These are phyloP conservation scores for Nymphalis c-album DNA, from an alignment of 2,888 invertebrate species.

Conservation along the genomic window DNA sequence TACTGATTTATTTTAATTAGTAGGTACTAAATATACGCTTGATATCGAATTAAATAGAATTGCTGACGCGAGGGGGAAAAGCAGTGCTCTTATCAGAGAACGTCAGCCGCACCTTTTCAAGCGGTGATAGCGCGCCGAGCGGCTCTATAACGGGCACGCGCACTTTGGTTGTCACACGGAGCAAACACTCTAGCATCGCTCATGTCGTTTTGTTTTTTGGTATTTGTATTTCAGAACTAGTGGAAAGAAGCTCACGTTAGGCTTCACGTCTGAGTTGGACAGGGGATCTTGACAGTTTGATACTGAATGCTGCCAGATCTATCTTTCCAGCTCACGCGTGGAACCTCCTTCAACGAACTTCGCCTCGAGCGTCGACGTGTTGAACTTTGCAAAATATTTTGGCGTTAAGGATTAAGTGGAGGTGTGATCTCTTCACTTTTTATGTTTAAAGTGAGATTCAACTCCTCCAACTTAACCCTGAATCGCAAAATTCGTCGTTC, in stretches of 20 bases:
- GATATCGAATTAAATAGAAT: constrained; percentile 59
- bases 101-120: constrained; percentile 77
- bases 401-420: constrained; percentile 80
- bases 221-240: constrained; percentile 56
- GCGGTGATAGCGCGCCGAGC: constrained; percentile 71
- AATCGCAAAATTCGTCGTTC: constrained; percentile 54
- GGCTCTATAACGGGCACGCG: constrained; percentile 60
- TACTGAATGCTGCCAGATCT: constrained; percentile 78
- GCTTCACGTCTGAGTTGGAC: constrained; percentile 81
- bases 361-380: constrained; percentile 2
- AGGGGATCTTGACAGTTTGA: constrained; percentile 81
- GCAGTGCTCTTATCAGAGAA: constrained; percentile 75
- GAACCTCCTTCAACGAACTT: constrained; percentile 49
- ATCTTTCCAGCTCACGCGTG: constrained; percentile 82
- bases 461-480: constrained; percentile 83
- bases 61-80: constrained; percentile 74
- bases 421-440: constrained; percentile 83
- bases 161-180: constrained; percentile 65
- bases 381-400: constrained; percentile 19
- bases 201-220: constrained; percentile 44
- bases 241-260: constrained; percentile 39
- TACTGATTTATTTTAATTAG: constrained; percentile 49
- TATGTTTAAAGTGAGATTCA: constrained; percentile 81
- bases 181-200: constrained; percentile 52
- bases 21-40: constrained; percentile 51